Base-by-base conservation (phyloP, 2,797 vertebrate species). In the Hapalemur alaotrensis region DNA sequence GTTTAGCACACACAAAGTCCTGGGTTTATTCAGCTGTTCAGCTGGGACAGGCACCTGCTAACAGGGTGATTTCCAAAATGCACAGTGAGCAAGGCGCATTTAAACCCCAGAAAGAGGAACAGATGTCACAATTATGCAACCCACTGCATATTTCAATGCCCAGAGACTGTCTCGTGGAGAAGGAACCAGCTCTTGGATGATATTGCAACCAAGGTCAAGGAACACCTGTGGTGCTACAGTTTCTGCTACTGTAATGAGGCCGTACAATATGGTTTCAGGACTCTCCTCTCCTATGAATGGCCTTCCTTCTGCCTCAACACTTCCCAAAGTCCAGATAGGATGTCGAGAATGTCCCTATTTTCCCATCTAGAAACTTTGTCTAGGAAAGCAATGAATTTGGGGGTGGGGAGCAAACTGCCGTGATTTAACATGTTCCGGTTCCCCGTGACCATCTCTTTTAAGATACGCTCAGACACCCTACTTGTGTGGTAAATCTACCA, bases 1-100 rank as follows among this genome's bases (percentile, higher is more conserved):
- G 93, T 96, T 96, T 96, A 95, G 89, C 80, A 93, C 83, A 97
- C 92, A 96, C 10, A 61, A 91, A 84, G 67, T 83, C 89, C 46
- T 23, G 78, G 78, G 80, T 84, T 85, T 95, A 61, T 93, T 75
- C 97, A 97, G 93, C 96, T 96, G 95, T 95, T 91, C 95, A 93
- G 86, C 89, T 96, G 92, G 85, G 91, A 86, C 75, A 93, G 75
- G 50, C 95, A 97, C 92, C 95, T 97, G 95, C 54, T 80, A 86
- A 35, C 41, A 69, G 59, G 80, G 76, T 92, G 83, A 80, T 84
- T 96, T 96, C 95, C 93, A 91, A 93, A 95, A 96, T 35, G 89
- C 32, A 38, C 23, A 5, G 15, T 41, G 82, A 88, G 46, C 79
- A 79, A 91, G 52, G 43, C 25, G 89, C 41, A n/a, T 75, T 91